These are phyloP conservation scores for Metaphire vulgaris DNA, from an alignment of 1,140 invertebrate species.

Conservation along the genomic window DNA sequence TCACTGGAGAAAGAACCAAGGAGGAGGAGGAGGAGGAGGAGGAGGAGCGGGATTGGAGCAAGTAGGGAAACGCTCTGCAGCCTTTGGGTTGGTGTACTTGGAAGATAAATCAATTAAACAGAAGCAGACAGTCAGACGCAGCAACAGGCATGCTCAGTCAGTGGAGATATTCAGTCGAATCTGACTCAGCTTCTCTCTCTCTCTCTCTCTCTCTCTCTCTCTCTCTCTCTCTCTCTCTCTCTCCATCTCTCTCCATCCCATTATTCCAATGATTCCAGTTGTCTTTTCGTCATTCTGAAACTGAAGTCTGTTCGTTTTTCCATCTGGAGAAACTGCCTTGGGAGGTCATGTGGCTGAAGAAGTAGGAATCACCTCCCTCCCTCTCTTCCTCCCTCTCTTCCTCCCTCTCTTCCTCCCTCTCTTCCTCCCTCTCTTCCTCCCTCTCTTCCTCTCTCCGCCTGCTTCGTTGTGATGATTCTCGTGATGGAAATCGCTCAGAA, in stretches of 20 bases:
- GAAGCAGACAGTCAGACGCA: no score
- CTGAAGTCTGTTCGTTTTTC: background rate
- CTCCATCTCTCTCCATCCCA: background rate
- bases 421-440: background rate
- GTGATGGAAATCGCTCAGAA: no score
- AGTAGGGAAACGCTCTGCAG: background rate
- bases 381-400: background rate
- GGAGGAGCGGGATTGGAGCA: background rate
- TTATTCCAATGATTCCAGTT: background rate
- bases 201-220: constrained; percentile 1
- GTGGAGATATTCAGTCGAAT: background rate
- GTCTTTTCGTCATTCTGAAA: background rate
- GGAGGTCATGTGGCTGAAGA: no score
- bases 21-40: background rate
- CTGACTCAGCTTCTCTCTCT: background rate
- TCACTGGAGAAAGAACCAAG: no score
- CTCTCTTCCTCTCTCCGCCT: background rate
- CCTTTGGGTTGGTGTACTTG: background rate
- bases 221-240: constrained; percentile 1
- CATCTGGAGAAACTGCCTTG: no score
- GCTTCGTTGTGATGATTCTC: background rate
- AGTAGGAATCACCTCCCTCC: no score
- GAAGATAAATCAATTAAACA: background rate
- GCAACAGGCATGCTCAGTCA: no score
- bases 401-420: background rate